Evolutionary conservation across 2,797 vertebrate genomes (phyloP).

Genomic region (Heliangelus exortis): DNA sequence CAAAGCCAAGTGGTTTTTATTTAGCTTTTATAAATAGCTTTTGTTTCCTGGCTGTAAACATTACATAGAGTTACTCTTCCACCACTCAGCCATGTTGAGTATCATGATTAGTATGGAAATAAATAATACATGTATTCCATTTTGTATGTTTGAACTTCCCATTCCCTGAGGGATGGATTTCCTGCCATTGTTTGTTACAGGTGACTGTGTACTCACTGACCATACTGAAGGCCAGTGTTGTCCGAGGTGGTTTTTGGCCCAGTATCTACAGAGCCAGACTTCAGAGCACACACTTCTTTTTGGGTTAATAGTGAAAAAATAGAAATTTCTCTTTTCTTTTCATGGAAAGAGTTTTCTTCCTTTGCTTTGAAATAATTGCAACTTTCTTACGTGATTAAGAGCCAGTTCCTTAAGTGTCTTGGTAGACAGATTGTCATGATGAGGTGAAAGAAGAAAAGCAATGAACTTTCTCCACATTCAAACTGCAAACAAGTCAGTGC

Average conservation of each 20-base stretch:
- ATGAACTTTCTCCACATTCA: not conserved
- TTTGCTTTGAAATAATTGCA: not conserved
- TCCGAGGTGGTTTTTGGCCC: not conserved
- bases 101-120: not conserved
- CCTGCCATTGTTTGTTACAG: conserved; percentile 26
- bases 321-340: not conserved
- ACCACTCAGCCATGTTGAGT: not conserved
- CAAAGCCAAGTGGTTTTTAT: not conserved
- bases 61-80: not conserved
- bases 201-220: not conserved
- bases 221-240: not conserved
- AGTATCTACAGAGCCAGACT: not conserved
- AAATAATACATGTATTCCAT: not conserved
- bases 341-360: not conserved
- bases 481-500: not conserved
- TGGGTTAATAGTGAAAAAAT: not conserved
- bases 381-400: not conserved
- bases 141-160: not conserved
- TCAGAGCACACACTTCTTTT: not conserved
- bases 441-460: not conserved
- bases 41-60: conserved; percentile 28
- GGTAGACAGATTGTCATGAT: not conserved
- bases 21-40: conserved; percentile 23
- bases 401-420: not conserved
- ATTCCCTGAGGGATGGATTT: not conserved